Percentiles rank a stretch among this genome's conserved stretches.
Conservation (phyloP, 2,888 invertebrate genomes). For the Drosophila pullipes region DNA sequence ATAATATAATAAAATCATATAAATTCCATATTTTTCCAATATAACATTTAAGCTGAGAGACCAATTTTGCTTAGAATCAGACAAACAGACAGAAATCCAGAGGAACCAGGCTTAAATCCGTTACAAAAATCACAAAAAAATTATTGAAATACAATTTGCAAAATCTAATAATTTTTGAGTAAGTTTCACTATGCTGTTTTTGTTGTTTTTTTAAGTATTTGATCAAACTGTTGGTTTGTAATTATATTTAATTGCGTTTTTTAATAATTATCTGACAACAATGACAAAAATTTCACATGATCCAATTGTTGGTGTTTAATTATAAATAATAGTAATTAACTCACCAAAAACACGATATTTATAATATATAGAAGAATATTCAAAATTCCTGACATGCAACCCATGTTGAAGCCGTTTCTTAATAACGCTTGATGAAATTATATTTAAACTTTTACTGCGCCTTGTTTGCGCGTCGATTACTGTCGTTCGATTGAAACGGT, state of each 20-base stretch:
- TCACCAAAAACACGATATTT: slow-evolving; percentile 84
- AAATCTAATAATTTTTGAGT: neutral
- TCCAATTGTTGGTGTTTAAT: neutral
- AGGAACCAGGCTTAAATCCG: neutral
- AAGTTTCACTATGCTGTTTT: neutral
- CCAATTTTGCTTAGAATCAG: neutral
- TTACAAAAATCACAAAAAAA: neutral
- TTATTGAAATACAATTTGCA: neutral
- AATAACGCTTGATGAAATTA: neutral
- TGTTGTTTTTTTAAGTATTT: neutral
- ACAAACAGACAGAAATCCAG: neutral
- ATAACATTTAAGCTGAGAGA: neutral
- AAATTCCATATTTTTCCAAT: neutral
- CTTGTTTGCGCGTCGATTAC: slow-evolving; percentile 59
- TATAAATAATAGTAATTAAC: slow-evolving; percentile 48
- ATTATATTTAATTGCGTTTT: neutral
- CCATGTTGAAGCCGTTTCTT: slow-evolving; percentile 71
- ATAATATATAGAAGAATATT: slow-evolving; percentile 82
- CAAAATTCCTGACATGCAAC: slow-evolving; percentile 76
- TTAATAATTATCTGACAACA: neutral
- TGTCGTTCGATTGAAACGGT: slow-evolving; percentile 66
- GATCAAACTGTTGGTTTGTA: neutral
- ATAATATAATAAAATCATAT: neutral
- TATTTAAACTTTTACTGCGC: slow-evolving; percentile 55
- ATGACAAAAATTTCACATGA: neutral